These are phyloP conservation scores for Leptobrachium leishanense DNA, from an alignment of 2,113 vertebrate species.

Conservation along the genomic window DNA sequence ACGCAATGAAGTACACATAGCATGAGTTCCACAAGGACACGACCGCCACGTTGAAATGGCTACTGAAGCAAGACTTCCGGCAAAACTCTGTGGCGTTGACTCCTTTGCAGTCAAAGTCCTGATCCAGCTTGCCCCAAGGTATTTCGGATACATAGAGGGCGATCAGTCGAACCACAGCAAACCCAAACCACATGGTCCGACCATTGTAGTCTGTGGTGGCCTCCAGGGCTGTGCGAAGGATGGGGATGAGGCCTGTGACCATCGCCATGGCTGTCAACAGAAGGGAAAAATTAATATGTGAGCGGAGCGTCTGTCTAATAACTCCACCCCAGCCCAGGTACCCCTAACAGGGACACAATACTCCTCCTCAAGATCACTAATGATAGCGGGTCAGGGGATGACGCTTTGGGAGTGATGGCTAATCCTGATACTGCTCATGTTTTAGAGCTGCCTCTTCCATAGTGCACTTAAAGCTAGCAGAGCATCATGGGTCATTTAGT, in stretches of 20 bases:
- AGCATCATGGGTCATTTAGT: no score
- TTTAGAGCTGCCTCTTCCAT: no score
- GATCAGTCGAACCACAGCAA: slow-evolving; percentile 59
- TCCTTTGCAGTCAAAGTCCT: slow-evolving; percentile 55
- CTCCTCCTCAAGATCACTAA: no score
- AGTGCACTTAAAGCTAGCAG: no score
- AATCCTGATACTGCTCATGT: no score
- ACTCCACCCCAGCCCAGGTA: no score
- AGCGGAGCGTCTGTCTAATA: background rate
- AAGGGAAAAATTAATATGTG: background rate
- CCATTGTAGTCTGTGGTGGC: slow-evolving; percentile 58
- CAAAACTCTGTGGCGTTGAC: slow-evolving; percentile 44
- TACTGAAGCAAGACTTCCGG: slow-evolving; percentile 53
- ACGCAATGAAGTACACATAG: slow-evolving; percentile 57
- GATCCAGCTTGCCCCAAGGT: slow-evolving; percentile 57
- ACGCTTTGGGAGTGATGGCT: no score
- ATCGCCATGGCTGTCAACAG: slow-evolving; percentile 55
- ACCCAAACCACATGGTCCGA: slow-evolving; percentile 59
- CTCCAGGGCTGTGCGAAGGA: slow-evolving; percentile 58
- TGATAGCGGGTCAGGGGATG: no score
- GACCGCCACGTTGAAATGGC: slow-evolving; percentile 53
- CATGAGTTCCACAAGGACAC: slow-evolving; percentile 60
- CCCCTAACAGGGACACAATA: no score
- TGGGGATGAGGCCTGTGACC: slow-evolving; percentile 61
- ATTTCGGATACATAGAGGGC: slow-evolving; percentile 58